Conservation (phyloP, 2,888 invertebrate genomes). For the Lochmaea capreae region DNA sequence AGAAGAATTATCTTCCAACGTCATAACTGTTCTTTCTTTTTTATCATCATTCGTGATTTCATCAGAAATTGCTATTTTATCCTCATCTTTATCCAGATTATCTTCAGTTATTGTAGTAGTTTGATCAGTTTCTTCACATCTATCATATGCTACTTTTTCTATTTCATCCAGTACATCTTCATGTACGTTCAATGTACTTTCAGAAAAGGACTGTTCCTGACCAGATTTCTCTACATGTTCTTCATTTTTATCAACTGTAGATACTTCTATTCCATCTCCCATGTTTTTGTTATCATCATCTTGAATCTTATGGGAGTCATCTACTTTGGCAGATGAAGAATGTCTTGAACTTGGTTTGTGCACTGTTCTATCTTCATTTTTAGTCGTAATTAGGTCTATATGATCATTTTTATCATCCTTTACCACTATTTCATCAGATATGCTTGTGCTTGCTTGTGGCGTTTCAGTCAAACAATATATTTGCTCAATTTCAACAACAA, state of each 20-base stretch:
- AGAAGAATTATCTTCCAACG: background rate
- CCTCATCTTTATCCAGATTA: no score
- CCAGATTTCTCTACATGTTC: background rate
- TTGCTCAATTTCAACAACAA: no score
- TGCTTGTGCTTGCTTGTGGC: no score
- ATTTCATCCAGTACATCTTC: background rate
- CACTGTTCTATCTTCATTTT: background rate
- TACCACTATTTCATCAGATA: no score
- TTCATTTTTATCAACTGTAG: constrained; percentile 4
- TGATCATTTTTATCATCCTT: background rate
- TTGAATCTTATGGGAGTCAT: no score
- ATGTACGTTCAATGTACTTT: background rate
- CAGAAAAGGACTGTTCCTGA: no score
- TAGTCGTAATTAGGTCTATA: background rate
- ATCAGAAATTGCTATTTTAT: no score
- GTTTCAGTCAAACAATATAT: no score
- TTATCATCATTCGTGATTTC: background rate
- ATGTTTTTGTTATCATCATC: no score
- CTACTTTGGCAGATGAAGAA: background rate
- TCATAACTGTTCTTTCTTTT: background rate
- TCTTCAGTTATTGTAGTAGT: background rate
- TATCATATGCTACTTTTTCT: background rate
- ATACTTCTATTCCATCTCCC: background rate
- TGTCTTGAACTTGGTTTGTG: background rate
- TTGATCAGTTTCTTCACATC: background rate